Evolutionary conservation across 1,140 invertebrate species (phyloP).

Genomic region (Pseudobourletiella spinata): DNA sequence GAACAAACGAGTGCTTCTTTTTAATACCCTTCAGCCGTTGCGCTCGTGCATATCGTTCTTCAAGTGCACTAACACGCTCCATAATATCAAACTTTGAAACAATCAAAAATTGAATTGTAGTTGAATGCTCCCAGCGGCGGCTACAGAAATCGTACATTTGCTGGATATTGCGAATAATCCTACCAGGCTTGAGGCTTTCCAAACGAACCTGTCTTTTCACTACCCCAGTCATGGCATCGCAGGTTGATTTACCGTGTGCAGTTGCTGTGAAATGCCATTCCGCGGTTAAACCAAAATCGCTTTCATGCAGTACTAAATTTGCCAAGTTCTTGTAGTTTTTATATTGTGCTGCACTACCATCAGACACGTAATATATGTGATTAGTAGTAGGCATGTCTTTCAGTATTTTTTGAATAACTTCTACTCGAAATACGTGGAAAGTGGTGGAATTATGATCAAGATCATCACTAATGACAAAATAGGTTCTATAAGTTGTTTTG

Average conservation of each 20-base stretch:
- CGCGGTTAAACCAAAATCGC: slow-evolving; percentile 33
- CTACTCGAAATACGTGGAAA: not conserved
- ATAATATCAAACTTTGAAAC: too few species aligned
- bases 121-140: too few species aligned
- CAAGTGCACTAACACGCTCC: too few species aligned
- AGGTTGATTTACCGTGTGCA: slow-evolving; percentile 33
- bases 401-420: not conserved
- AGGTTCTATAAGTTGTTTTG: too few species aligned
- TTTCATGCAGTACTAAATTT: slow-evolving; percentile 33
- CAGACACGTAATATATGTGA: slow-evolving; percentile 27
- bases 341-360: slow-evolving; percentile 36
- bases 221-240: slow-evolving; percentile 34
- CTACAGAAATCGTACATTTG: too few species aligned
- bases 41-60: too few species aligned
- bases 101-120: too few species aligned
- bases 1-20: too few species aligned
- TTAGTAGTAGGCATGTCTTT: slow-evolving; percentile 4
- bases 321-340: slow-evolving; percentile 37
- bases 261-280: slow-evolving; percentile 36
- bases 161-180: too few species aligned
- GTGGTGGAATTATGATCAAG: not conserved
- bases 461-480: not conserved
- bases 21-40: too few species aligned
- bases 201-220: slow-evolving; percentile 18
- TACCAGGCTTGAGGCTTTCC: not conserved